Evolutionary conservation across 2,797 vertebrate genomes (phyloP).

Genomic region (Sebastes kiyomatsui): DNA sequence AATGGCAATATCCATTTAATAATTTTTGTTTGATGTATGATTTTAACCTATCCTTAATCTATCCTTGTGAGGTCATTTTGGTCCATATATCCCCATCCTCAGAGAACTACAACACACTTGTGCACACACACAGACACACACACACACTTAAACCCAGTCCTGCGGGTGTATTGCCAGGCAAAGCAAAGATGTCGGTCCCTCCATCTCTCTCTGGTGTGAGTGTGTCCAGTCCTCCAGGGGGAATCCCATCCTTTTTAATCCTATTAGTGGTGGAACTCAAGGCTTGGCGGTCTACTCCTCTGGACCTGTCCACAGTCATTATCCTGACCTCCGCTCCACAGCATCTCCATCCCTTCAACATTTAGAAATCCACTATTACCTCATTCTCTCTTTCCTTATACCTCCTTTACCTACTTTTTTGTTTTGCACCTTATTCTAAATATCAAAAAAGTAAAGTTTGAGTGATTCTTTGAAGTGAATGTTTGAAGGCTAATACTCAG

Average conservation of each 20-base stretch:
- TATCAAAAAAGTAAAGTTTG: conserved; percentile 15
- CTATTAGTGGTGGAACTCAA: conserved; percentile 75
- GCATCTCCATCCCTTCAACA: conserved; percentile 42
- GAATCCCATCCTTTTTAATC: conserved; percentile 78
- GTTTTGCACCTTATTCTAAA: background rate
- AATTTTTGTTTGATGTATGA: background rate
- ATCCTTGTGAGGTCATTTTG: conserved; percentile 6
- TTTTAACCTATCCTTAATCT: background rate
- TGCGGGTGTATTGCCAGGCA: conserved; percentile 63
- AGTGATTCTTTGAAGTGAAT: conserved; percentile 3
- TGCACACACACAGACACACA: background rate
- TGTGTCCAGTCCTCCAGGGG: conserved; percentile 70
- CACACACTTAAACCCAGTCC: conserved; percentile 49
- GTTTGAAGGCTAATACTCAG: conserved; percentile 14
- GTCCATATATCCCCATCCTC: background rate
- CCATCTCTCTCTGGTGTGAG: conserved; percentile 70
- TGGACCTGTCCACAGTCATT: conserved; percentile 82
- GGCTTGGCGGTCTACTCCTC: conserved; percentile 66
- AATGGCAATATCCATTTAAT: too few species aligned
- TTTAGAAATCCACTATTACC: conserved; percentile 7
- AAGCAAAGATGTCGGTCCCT: conserved; percentile 61
- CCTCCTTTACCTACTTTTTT: background rate
- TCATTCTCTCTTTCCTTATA: background rate
- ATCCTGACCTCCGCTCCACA: conserved; percentile 71
- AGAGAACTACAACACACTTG: background rate